Evolutionary conservation across 2,113 vertebrate genomes (phyloP).

Genomic region (Protobothrops flavoviridis): DNA sequence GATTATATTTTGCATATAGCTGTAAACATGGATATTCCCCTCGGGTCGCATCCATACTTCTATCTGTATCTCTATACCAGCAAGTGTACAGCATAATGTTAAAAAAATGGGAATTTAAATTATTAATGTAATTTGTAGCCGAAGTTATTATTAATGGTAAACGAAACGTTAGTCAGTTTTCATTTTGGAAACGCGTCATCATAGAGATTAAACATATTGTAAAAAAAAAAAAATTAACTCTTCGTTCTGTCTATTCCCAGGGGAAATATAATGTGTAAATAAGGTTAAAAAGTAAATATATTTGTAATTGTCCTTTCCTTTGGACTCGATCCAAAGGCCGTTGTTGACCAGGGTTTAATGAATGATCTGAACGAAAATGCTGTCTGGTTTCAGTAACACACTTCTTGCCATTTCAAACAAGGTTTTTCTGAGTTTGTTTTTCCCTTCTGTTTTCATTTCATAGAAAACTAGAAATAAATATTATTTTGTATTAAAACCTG

Average conservation of each 20-base stretch:
- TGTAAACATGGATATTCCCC: constrained; percentile 71
- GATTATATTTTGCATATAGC: constrained; percentile 76
- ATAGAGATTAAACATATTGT: constrained; percentile 75
- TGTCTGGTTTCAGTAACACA: constrained; percentile 74
- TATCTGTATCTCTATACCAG: constrained; percentile 74
- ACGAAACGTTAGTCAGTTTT: constrained; percentile 63
- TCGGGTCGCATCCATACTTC: constrained; percentile 53
- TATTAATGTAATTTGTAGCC: constrained; percentile 89
- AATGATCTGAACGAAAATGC: constrained; percentile 72
- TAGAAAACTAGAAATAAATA: constrained; percentile 94
- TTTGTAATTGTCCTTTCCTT: constrained; percentile 75
- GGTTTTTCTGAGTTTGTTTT: constrained; percentile 75
- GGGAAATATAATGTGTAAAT: constrained; percentile 67
- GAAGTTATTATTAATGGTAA: constrained; percentile 77
- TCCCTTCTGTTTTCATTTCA: constrained; percentile 85
- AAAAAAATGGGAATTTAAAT: constrained; percentile 84
- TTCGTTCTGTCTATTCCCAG: constrained; percentile 39
- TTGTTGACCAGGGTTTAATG: constrained; percentile 61
- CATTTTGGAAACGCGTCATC: constrained; percentile 63
- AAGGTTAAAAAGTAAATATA: constrained; percentile 75
- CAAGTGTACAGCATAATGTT: constrained; percentile 81
- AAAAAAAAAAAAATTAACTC: constrained; percentile 58
- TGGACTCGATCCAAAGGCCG: not conserved
- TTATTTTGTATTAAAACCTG: constrained; percentile 86
- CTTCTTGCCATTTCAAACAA: constrained; percentile 70